Conservation (phyloP, 2,888 invertebrate genomes). For the Phalera bucephala region DNA sequence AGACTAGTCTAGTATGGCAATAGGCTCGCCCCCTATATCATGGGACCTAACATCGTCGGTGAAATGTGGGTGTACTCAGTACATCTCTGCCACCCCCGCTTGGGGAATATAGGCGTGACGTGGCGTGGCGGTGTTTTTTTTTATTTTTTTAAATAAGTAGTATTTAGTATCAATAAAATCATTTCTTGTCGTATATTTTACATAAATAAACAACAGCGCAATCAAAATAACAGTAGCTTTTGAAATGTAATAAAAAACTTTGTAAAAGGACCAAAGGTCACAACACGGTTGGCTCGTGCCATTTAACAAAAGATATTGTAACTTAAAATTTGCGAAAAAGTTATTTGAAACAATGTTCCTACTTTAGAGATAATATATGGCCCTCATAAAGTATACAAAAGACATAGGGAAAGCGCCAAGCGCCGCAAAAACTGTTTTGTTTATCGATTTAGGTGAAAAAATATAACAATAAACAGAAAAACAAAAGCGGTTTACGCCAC, state of each 20-base stretch:
- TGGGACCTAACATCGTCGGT: too few relatives aligned
- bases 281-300: slow-evolving; percentile 37
- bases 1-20: too few relatives aligned
- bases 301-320: slow-evolving; percentile 15
- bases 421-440: slow-evolving; percentile 42
- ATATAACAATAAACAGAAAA: slow-evolving; percentile 48
- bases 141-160: too few relatives aligned
- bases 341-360: slow-evolving; percentile 31
- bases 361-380: slow-evolving; percentile 40
- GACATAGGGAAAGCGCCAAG: slow-evolving; percentile 28
- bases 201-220: background rate
- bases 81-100: too few relatives aligned
- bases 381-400: slow-evolving; percentile 33
- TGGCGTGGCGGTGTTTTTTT: too few relatives aligned
- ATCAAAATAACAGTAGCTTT: slow-evolving; percentile 1
- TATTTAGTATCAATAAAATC: too few relatives aligned
- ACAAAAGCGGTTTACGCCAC: slow-evolving; percentile 65
- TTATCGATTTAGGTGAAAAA: slow-evolving; percentile 36
- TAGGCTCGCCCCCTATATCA: too few relatives aligned
- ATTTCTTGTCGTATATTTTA: slow-evolving; percentile 7
- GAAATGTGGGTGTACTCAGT: too few relatives aligned
- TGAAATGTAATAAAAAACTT: background rate
- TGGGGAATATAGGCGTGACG: too few relatives aligned
- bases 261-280: slow-evolving; percentile 9
- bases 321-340: slow-evolving; percentile 12